phyloP scores from a whole-genome alignment of 2,888 invertebrate species.

The Pristionchus exspectatus region DNA sequence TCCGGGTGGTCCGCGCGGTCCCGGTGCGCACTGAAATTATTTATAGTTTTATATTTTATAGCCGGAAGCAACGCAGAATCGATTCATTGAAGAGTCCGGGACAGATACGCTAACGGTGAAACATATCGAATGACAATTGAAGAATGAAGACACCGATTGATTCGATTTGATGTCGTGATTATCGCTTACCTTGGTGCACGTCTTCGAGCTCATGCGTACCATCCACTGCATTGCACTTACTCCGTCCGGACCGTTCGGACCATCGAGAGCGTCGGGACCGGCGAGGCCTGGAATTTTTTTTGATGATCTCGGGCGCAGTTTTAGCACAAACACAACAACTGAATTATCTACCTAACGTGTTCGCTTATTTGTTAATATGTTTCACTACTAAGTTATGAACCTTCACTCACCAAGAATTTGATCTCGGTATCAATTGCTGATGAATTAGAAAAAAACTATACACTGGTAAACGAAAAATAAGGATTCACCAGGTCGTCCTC shows the following conservation, averaged over 20 bases:
- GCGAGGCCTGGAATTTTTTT: not conserved
- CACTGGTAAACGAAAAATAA: too few relatives aligned
- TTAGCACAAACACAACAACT: too few relatives aligned
- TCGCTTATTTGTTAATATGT: too few relatives aligned
- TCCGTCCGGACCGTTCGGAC: not conserved
- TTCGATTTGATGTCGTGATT: too few relatives aligned
- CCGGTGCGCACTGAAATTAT: constrained; percentile 30
- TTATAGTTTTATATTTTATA: not conserved
- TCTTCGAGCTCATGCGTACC: constrained; percentile 8
- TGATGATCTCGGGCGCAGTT: not conserved
- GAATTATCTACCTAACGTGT: too few relatives aligned
- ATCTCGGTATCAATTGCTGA: too few relatives aligned
- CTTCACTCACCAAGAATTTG: too few relatives aligned
- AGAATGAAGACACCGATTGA: too few relatives aligned
- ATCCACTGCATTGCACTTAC: constrained; percentile 53
- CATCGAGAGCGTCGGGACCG: constrained; percentile 55
- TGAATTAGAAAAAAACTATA: too few relatives aligned
- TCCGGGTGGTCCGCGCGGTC: constrained; percentile 49
- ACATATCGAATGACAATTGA: not conserved
- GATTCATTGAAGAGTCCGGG: too few relatives aligned
- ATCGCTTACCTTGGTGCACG: constrained; percentile 16
- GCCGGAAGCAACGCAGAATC: not conserved
- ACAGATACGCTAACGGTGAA: not conserved
- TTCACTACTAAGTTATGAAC: too few relatives aligned
- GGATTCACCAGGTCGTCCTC: constrained; percentile 1